phyloP scores from a whole-genome alignment of 2,797 vertebrate genomes.

The Otolemur crassicaudatus region DNA sequence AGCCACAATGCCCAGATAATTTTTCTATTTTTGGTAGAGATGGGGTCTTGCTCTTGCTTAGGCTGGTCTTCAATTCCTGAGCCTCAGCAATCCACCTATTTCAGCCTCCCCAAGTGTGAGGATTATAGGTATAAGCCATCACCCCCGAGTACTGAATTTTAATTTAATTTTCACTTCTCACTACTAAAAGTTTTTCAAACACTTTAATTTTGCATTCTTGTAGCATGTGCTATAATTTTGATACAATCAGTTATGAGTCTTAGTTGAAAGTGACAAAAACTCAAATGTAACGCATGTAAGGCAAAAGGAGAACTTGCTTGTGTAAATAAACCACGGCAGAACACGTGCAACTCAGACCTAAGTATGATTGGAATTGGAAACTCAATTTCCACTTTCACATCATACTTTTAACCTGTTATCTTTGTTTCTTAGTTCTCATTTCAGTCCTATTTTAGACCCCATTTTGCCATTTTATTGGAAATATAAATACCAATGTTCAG shows the following conservation, averaged over 20 bases:
- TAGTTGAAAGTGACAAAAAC: not conserved
- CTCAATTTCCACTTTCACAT: not conserved
- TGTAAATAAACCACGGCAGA: not conserved
- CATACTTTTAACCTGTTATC: not conserved
- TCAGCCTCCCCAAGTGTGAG: no score
- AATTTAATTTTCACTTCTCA: not conserved
- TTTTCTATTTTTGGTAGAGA: no score
- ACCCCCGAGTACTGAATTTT: not conserved
- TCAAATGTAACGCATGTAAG: not conserved
- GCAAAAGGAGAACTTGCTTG: not conserved
- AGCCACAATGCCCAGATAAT: no score
- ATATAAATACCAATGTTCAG: not conserved
- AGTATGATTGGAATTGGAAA: not conserved
- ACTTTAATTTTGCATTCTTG: not conserved
- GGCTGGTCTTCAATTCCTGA: no score
- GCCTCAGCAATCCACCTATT: no score
- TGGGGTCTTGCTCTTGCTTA: no score
- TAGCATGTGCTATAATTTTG: not conserved
- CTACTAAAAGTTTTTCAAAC: not conserved
- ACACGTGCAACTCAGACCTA: accelerated
- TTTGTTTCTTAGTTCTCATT: not conserved
- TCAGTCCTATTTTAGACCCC: not conserved
- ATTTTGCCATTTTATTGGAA: not conserved
- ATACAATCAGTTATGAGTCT: not conserved
- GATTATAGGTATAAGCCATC: no score